These are phyloP conservation scores for Porites lutea DNA, from an alignment of 64 coral and sea anemone species.

Conservation along the genomic window DNA sequence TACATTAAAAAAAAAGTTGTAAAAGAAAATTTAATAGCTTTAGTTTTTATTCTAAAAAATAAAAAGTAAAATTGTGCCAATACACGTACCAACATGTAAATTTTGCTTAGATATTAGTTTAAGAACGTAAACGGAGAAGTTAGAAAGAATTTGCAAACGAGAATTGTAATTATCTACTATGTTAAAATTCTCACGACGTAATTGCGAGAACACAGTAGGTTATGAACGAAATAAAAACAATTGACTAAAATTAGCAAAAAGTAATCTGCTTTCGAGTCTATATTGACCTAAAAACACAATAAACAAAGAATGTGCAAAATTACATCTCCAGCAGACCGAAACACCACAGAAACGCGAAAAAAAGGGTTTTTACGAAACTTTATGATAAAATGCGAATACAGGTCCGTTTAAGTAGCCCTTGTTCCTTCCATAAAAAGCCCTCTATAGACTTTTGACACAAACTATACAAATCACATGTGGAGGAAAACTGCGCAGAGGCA, in stretches of 20 bases:
- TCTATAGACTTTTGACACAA: too few species aligned
- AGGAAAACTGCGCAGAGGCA: too few species aligned
- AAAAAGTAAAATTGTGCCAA: conserved; percentile 10
- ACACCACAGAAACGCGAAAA: not conserved
- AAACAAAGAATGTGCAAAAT: not conserved
- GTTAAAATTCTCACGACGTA: not conserved
- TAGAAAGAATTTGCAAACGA: not conserved
- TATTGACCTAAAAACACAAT: not conserved
- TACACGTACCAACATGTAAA: conserved; percentile 6
- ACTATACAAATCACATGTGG: too few species aligned
- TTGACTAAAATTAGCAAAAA: not conserved
- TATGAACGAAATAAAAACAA: not conserved
- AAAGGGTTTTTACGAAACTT: not conserved
- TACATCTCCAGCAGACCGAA: not conserved
- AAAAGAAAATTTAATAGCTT: not conserved
- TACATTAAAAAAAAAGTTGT: not conserved
- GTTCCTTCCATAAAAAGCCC: not conserved
- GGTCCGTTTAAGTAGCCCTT: not conserved
- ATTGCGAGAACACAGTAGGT: not conserved
- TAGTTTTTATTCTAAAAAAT: not conserved
- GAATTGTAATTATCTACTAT: conserved; percentile 11
- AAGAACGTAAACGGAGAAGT: not conserved
- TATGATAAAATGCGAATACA: too few species aligned
- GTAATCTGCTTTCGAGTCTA: not conserved
- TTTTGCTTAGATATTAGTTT: conserved; percentile 11